Evolutionary conservation across 1,140 invertebrate species (phyloP).

Genomic region (Lasioglossum albipes): DNA sequence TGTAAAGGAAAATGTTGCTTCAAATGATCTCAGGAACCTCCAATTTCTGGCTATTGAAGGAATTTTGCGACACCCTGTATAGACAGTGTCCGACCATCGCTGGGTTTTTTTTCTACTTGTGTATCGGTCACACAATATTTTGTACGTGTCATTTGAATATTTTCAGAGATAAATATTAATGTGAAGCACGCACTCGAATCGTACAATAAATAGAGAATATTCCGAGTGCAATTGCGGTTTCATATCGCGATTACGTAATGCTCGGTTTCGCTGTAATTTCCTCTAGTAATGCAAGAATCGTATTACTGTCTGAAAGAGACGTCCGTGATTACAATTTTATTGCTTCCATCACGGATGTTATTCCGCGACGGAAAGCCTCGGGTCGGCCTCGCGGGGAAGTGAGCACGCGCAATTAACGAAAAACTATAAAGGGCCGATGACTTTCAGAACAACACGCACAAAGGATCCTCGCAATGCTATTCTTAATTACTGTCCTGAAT

Average conservation of each 20-base stretch:
- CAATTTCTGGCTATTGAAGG: no score
- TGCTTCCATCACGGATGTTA: not conserved
- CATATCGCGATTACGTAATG: not conserved
- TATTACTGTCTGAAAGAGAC: not conserved
- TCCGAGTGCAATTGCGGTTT: no score
- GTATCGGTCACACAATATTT: no score
- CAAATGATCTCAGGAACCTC: no score
- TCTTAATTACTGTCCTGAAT: slow-evolving; percentile 7
- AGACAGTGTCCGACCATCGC: no score
- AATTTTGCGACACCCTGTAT: no score
- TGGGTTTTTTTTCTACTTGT: no score
- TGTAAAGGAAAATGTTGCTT: no score
- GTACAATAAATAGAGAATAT: no score
- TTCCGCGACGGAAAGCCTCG: not conserved
- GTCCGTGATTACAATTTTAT: not conserved
- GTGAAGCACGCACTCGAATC: no score
- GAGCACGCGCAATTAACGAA: not conserved
- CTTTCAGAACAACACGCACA: not conserved
- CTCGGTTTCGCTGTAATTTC: not conserved
- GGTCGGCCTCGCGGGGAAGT: not conserved
- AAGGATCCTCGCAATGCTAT: not conserved
- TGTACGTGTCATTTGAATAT: no score
- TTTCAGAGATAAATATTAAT: no score
- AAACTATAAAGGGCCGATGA: not conserved
- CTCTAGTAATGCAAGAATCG: not conserved